phyloP scores from a whole-genome alignment of 2,113 vertebrate genomes.

The Semnornis frantzii region DNA sequence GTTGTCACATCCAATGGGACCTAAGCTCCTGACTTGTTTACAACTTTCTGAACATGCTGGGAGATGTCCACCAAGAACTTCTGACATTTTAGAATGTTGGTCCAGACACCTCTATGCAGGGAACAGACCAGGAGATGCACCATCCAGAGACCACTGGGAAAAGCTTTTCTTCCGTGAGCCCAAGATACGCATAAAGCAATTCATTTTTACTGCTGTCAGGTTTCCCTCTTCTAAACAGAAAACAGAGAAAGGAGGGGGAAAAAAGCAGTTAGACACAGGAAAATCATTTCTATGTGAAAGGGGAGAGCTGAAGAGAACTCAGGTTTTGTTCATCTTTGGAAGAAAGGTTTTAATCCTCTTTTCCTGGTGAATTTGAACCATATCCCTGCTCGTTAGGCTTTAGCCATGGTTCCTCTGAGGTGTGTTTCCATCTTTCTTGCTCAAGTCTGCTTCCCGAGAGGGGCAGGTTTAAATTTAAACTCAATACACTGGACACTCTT shows the following conservation, averaged over 20 bases:
- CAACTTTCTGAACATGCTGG: not conserved
- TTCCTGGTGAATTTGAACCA: not conserved
- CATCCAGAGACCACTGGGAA: not conserved
- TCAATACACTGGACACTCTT: slow-evolving; percentile 32
- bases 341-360: not conserved
- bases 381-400: not conserved
- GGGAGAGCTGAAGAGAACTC: not conserved
- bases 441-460: slow-evolving; percentile 19
- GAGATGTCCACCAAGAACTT: not conserved
- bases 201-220: not conserved
- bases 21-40: not conserved
- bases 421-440: slow-evolving; percentile 33
- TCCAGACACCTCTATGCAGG: not conserved
- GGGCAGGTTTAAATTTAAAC: slow-evolving; percentile 59
- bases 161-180: not conserved
- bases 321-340: not conserved
- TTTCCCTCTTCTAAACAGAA: not conserved
- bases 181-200: not conserved
- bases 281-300: not conserved
- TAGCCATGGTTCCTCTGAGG: not conserved
- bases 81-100: not conserved
- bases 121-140: not conserved
- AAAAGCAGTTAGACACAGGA: not conserved
- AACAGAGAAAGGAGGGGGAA: not conserved
- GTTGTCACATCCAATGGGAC: not conserved